phyloP scores from a whole-genome alignment of 1,140 invertebrate species.

The Holotrichia oblita region DNA sequence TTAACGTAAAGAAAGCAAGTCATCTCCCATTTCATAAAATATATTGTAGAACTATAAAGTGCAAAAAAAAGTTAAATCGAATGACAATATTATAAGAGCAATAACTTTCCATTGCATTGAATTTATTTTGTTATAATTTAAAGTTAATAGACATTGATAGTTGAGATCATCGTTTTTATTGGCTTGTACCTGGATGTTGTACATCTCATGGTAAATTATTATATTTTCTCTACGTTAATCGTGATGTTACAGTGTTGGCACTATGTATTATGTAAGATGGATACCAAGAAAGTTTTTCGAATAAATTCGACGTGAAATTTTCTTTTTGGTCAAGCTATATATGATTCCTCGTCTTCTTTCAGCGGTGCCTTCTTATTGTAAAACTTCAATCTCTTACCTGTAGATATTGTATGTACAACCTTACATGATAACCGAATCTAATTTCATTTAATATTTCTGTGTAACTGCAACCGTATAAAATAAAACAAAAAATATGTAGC shows the following conservation, averaged over 20 bases:
- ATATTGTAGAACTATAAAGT: background rate
- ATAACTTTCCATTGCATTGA: background rate
- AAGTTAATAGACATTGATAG: too few species aligned
- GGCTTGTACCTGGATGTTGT: too few species aligned
- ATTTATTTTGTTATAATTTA: too few species aligned
- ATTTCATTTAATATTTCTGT: constrained; percentile 46
- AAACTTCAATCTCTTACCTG: constrained; percentile 56
- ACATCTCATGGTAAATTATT: too few species aligned
- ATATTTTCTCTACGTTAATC: background rate
- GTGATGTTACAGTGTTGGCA: background rate
- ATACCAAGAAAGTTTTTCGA: background rate
- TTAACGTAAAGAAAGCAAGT: background rate
- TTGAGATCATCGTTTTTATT: too few species aligned
- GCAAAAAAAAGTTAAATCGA: background rate
- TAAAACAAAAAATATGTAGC: constrained; percentile 53
- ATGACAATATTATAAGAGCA: background rate
- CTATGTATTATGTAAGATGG: background rate
- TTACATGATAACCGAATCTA: constrained; percentile 38
- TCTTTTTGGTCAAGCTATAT: background rate
- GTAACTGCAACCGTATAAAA: constrained; percentile 55
- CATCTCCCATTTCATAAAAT: background rate
- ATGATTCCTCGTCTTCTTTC: constrained; percentile 60
- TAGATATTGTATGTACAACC: constrained; percentile 49
- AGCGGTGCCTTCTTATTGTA: constrained; percentile 61
- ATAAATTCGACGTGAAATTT: background rate